Conservation (phyloP, 1,140 invertebrate genomes). For the Dendroctonus ponderosae region DNA sequence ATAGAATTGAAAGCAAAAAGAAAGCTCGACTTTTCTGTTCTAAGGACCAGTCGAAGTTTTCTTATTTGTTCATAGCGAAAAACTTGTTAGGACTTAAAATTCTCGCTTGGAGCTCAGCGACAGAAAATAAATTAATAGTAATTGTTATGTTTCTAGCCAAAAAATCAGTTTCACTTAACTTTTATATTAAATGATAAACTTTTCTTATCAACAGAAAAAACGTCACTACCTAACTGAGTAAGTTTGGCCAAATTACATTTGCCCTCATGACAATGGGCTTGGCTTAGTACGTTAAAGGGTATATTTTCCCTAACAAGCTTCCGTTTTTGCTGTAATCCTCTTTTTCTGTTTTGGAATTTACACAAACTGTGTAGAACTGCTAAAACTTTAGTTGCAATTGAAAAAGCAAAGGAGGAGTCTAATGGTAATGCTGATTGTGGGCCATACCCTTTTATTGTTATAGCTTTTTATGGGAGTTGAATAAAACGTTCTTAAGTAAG, state of each 20-base stretch:
- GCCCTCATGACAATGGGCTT: too few relatives aligned
- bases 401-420: conserved; percentile 10
- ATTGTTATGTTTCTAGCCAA: too few relatives aligned
- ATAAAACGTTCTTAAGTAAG: conserved; percentile 9
- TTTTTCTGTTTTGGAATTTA: background rate
- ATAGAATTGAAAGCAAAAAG: conserved; percentile 21
- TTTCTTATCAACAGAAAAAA: too few relatives aligned
- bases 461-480: conserved; percentile 5
- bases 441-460: conserved; percentile 16
- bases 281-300: too few relatives aligned
- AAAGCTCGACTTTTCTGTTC: conserved; percentile 3
- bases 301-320: too few relatives aligned
- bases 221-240: too few relatives aligned
- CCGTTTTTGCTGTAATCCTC: too few relatives aligned
- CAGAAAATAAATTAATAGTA: too few relatives aligned
- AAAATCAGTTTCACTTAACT: too few relatives aligned
- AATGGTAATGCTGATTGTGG: conserved; percentile 13
- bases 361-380: background rate
- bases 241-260: too few relatives aligned
- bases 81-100: conserved; percentile 8
- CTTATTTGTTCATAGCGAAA: conserved; percentile 25
- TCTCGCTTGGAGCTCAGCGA: conserved; percentile 1
- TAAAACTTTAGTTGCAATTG: conserved; percentile 6
- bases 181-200: too few relatives aligned
- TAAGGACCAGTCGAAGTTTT: conserved; percentile 14